Evolutionary conservation across 2,113 vertebrate species (phyloP).

Genomic region (Proteles cristata): DNA sequence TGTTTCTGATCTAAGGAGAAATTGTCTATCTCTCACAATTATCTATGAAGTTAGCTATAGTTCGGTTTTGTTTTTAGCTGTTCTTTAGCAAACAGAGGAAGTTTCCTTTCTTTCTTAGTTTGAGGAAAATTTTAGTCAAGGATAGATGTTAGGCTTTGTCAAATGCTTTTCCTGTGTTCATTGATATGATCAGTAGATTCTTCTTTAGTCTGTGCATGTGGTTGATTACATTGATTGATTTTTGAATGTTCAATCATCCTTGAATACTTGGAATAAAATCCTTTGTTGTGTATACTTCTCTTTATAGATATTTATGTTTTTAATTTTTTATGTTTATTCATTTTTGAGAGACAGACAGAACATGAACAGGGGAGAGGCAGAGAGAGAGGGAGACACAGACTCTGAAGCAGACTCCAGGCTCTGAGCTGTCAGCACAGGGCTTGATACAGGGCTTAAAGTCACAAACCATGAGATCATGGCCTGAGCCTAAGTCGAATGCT

Average conservation of each 20-base stretch:
- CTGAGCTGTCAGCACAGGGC: too few species aligned
- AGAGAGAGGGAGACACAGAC: too few species aligned
- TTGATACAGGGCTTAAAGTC: too few species aligned
- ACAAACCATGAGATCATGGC: too few species aligned
- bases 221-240: background rate
- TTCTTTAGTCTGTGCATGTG: background rate
- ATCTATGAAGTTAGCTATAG: background rate
- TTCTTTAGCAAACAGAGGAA: background rate
- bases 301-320: background rate
- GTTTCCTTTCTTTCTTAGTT: background rate
- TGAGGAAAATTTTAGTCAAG: background rate
- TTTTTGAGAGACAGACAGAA: too few species aligned
- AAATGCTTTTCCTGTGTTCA: background rate
- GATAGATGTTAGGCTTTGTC: background rate
- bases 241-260: background rate
- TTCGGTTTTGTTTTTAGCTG: background rate
- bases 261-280: background rate
- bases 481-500: too few species aligned
- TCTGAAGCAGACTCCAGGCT: too few species aligned
- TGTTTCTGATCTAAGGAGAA: background rate
- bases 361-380: too few species aligned
- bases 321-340: too few species aligned
- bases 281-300: background rate
- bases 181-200: background rate
- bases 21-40: background rate